Conservation (phyloP, 1,140 invertebrate genomes). For the Anastrepha obliqua region DNA sequence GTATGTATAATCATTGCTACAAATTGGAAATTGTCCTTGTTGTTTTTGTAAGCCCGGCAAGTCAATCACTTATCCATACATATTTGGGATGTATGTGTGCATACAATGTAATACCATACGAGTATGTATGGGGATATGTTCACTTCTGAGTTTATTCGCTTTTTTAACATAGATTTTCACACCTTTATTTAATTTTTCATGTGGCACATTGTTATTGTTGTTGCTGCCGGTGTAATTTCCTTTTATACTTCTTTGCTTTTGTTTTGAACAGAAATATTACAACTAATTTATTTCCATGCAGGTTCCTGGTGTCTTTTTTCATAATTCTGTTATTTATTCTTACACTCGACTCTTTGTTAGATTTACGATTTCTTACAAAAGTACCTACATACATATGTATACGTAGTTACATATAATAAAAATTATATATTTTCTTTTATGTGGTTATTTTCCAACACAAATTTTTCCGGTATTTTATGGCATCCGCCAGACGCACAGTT, state of each 20-base stretch:
- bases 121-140: background rate
- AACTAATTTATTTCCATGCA: constrained; percentile 45
- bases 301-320: background rate
- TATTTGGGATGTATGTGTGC: background rate
- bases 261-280: constrained; percentile 23
- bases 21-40: background rate
- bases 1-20: background rate
- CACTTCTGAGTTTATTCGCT: background rate
- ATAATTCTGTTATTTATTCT: background rate
- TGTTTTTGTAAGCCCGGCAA: background rate
- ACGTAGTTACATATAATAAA: constrained; percentile 15
- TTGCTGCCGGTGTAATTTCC: background rate
- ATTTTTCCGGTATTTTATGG: constrained; percentile 51
- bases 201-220: background rate
- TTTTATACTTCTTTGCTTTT: background rate
- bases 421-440: constrained; percentile 42
- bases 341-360: background rate
- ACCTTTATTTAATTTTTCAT: background rate
- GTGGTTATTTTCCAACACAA: constrained; percentile 41
- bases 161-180: background rate
- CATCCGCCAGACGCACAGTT: constrained; percentile 46
- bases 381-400: background rate
- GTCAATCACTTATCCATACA: background rate
- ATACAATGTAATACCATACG: background rate
- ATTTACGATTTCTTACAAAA: constrained; percentile 18